phyloP scores from a whole-genome alignment of 64 coral and sea anemone species.

The Montipora sp. region DNA sequence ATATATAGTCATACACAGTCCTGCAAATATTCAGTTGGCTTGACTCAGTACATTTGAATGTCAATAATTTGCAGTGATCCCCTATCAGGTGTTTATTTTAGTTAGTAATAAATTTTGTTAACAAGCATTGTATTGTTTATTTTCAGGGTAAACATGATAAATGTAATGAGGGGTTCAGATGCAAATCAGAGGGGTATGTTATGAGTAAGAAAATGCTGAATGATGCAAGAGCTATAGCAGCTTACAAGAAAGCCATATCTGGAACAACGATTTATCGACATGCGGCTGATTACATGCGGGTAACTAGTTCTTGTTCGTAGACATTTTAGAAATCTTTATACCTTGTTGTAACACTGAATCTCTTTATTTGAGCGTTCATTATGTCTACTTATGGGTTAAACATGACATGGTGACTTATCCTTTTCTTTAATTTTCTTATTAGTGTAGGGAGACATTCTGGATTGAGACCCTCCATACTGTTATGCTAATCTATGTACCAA shows the following conservation, averaged over 20 bases:
- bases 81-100: too few relatives aligned
- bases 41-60: too few relatives aligned
- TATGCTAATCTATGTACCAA: too few relatives aligned
- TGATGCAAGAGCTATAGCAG: constrained; percentile 15
- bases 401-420: background rate
- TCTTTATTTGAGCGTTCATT: too few relatives aligned
- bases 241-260: background rate
- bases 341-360: background rate
- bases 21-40: too few relatives aligned
- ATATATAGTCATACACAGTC: too few relatives aligned
- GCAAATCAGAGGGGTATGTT: constrained; percentile 6
- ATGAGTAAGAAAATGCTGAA: constrained; percentile 13
- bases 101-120: too few relatives aligned
- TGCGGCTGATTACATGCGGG: constrained; percentile 21
- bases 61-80: too few relatives aligned
- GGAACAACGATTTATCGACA: constrained; percentile 17
- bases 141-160: constrained; percentile 8
- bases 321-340: background rate
- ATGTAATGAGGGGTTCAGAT: constrained; percentile 33
- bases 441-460: constrained; percentile 24
- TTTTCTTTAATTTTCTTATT: background rate
- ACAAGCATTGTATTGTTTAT: background rate
- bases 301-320: background rate
- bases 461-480: too few relatives aligned
- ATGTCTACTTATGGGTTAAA: too few relatives aligned